A percentile compares a stretch with the other conserved stretches of the same genome.
Conservation (phyloP, 37 sponge, comb jelly and placozoan species). For the Spongilla lacustris region DNA sequence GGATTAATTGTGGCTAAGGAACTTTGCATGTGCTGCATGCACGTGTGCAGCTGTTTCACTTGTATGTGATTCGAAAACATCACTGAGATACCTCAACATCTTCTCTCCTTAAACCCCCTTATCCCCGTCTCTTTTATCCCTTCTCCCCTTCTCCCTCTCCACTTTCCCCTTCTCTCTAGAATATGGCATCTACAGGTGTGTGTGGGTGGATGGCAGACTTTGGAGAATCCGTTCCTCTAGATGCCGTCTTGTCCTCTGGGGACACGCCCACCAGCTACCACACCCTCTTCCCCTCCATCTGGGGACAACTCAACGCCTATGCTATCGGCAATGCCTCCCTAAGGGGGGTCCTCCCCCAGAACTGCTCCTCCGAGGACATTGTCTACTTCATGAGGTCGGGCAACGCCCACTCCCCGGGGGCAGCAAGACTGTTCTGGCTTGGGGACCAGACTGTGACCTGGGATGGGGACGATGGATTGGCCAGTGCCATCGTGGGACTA, state of each 20-base stretch:
- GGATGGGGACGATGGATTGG: constrained; percentile 78
- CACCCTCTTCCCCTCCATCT: constrained; percentile 52
- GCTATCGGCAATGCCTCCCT: constrained; percentile 36
- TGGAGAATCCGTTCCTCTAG: constrained; percentile 77
- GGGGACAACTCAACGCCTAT: constrained; percentile 68
- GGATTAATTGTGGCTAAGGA: not conserved
- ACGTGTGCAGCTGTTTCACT: not conserved
- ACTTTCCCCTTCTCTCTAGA: constrained; percentile 7
- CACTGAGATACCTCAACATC: too few relatives aligned
- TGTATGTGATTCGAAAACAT: not conserved
- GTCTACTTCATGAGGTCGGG: constrained; percentile 86
- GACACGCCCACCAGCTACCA: constrained; percentile 39
- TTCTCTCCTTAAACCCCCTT: too few relatives aligned
- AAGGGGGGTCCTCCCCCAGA: not conserved
- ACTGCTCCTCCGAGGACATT: constrained; percentile 32
- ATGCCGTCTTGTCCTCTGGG: constrained; percentile 26
- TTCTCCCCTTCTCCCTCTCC: not conserved
- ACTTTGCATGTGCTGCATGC: not conserved
- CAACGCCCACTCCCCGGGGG: constrained; percentile 25
- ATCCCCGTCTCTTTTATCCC: not conserved
- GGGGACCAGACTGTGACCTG: constrained; percentile 85
- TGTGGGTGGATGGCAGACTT: constrained; percentile 88
- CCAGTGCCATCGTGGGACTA: constrained; percentile 66
- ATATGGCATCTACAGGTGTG: constrained; percentile 70
- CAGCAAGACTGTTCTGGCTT: constrained; percentile 66